Evolutionary conservation across 2,888 invertebrate species (phyloP), one percentile per base, ranked within the genome.

Genomic region (Dicyrtoma fusca): DNA sequence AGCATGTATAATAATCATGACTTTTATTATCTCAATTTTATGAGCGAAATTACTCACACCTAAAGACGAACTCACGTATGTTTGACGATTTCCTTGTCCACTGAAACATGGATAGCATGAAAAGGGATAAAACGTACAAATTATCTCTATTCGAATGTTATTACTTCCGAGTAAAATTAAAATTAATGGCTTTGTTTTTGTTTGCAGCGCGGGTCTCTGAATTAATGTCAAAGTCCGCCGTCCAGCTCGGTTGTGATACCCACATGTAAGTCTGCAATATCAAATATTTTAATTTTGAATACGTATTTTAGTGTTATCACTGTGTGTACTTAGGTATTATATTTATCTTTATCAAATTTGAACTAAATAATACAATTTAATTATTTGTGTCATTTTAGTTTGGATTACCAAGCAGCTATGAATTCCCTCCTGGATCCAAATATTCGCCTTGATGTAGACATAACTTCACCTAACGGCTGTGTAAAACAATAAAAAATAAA

Each of bases 171-270:
- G 17, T 49, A 49, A 14, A 49, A 17, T 13, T 49, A 49, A 49
- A 49, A 4, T n/a, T 49, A 49, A 14, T 17, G 49, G 3, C 17
- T 53, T 19, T 53, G 25, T 26, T 34, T 57, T 68, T 45, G 1
- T 57, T 57, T 17, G n/a, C 57, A 68, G 68, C 55, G 10, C 34
- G 66, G 53, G 66, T 66, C 10, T 47, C 14, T 42, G 68, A 68
- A 25, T 42, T 68, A 13, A 68, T 68, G 68, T 68, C 68, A 21
- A 68, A 68, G 25, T 68, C 68, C n/a, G 68, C 68, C 19, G 59
- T 59, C 17, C 68, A 68, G 23, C 57, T 68, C 26, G 68, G 68
- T 45, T 59, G 57, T 66, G 66, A 66, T 66, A 55, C 26, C 19
- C 57, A 57, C 19, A 44, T 45, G 47, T 45, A 45, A 45, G 47